These are phyloP conservation scores for Drosophila sproati DNA, from an alignment of 1,140 invertebrate genomes.

Conservation along the genomic window DNA sequence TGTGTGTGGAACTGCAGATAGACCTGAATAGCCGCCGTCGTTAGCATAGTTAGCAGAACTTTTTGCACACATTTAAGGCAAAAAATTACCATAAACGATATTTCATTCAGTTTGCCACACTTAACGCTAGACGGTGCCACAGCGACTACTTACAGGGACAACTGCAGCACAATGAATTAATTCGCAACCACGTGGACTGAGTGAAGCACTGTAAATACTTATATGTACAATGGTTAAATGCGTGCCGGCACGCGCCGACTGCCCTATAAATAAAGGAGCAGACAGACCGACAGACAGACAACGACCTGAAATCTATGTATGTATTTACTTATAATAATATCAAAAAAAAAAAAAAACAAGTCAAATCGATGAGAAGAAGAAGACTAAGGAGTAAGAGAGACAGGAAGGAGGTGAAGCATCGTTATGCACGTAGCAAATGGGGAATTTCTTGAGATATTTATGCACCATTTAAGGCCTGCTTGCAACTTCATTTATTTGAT, in stretches of 20 bases:
- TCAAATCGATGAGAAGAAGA: neutral
- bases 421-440: slow-evolving; percentile 62
- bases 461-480: slow-evolving; percentile 64
- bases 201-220: neutral
- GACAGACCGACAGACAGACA: neutral
- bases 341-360: neutral
- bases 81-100: slow-evolving; percentile 72
- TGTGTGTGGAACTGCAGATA: neutral
- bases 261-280: slow-evolving; percentile 64
- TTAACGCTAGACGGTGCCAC: slow-evolving; percentile 20
- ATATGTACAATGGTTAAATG: slow-evolving; percentile 17
- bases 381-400: neutral
- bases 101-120: slow-evolving; percentile 72
- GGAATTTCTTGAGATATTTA: slow-evolving; percentile 69
- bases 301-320: slow-evolving; percentile 40
- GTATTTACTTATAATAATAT: slow-evolving; percentile 32
- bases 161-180: slow-evolving; percentile 37
- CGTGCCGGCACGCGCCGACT: slow-evolving; percentile 62
- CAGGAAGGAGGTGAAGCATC: slow-evolving; percentile 17
- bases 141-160: no score
- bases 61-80: slow-evolving; percentile 52
- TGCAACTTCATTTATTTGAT: slow-evolving; percentile 78
- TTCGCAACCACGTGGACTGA: slow-evolving; percentile 26
- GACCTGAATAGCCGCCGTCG: slow-evolving; percentile 7
- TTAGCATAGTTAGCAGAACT: slow-evolving; percentile 71